Conservation (phyloP, 2,888 invertebrate genomes). For the Drosophila affinis region DNA sequence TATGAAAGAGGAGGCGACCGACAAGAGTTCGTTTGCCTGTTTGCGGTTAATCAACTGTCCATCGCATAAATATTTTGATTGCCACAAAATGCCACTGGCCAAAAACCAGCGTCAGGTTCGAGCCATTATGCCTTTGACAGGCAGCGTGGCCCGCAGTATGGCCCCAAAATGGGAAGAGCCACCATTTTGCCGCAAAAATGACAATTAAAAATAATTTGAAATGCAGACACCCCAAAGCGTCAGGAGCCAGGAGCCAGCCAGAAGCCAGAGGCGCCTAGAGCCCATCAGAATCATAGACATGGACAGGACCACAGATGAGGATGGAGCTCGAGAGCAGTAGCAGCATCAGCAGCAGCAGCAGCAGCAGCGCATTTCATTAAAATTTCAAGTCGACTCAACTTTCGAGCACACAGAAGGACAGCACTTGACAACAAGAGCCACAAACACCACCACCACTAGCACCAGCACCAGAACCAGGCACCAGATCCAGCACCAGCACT, state of each 20-base stretch:
- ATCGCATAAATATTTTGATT: slow-evolving; percentile 74
- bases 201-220: slow-evolving; percentile 77
- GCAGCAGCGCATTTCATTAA: slow-evolving; percentile 68
- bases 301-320: slow-evolving; percentile 8
- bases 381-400: slow-evolving; percentile 68
- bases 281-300: slow-evolving; percentile 16
- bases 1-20: slow-evolving; percentile 57
- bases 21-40: slow-evolving; percentile 49
- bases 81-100: slow-evolving; percentile 36
- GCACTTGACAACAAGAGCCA: slow-evolving; percentile 51
- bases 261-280: not conserved
- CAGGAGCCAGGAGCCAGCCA: not conserved
- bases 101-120: slow-evolving; percentile 14
- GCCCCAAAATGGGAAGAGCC: slow-evolving; percentile 20
- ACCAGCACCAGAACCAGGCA: not conserved
- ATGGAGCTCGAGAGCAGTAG: slow-evolving; percentile 30
- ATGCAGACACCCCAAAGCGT: slow-evolving; percentile 56
- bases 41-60: slow-evolving; percentile 73
- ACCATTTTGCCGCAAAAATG: slow-evolving; percentile 57
- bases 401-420: slow-evolving; percentile 43
- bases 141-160: not conserved
- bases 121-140: slow-evolving; percentile 40
- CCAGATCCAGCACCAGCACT: slow-evolving; percentile 6
- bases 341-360: slow-evolving; percentile 5
- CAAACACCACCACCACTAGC: slow-evolving; percentile 21